phyloP scores from a whole-genome alignment of 1,140 invertebrate species.

The Drosophila micromelanica region DNA sequence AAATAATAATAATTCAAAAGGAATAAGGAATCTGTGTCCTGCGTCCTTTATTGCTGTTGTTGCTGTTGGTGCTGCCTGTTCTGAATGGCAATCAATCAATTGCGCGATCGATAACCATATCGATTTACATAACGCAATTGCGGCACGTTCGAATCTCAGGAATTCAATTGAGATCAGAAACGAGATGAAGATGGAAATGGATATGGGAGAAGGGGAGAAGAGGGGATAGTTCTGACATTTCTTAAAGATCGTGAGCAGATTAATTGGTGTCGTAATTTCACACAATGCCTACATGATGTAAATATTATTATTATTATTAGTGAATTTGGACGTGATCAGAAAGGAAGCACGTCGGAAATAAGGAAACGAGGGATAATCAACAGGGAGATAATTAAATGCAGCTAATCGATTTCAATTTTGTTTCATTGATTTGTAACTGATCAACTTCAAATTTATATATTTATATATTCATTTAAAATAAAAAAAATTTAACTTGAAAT shows the following conservation, averaged over 20 bases:
- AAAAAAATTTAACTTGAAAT: no score
- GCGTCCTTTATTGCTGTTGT: constrained; percentile 21
- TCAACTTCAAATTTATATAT: no score
- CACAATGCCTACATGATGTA: constrained; percentile 1
- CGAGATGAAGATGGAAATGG: background rate
- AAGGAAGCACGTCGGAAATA: background rate
- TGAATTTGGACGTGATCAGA: background rate
- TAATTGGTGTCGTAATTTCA: constrained; percentile 3
- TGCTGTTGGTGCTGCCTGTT: constrained; percentile 55
- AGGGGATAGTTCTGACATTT: background rate
- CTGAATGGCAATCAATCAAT: constrained; percentile 75
- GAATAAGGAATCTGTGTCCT: constrained; percentile 27
- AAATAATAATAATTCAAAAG: background rate
- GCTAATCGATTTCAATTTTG: no score
- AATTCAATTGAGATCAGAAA: constrained; percentile 20
- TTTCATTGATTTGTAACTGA: no score
- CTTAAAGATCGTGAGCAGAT: constrained; percentile 1
- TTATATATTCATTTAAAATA: no score
- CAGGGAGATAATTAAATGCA: no score
- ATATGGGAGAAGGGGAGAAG: background rate
- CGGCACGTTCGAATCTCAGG: constrained; percentile 50
- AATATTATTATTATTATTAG: background rate
- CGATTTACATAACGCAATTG: constrained; percentile 70
- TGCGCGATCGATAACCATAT: constrained; percentile 45
- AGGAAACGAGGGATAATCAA: no score